These are phyloP conservation scores for Oreotrochilus melanogaster DNA, from an alignment of 2,113 vertebrate genomes.

Conservation along the genomic window DNA sequence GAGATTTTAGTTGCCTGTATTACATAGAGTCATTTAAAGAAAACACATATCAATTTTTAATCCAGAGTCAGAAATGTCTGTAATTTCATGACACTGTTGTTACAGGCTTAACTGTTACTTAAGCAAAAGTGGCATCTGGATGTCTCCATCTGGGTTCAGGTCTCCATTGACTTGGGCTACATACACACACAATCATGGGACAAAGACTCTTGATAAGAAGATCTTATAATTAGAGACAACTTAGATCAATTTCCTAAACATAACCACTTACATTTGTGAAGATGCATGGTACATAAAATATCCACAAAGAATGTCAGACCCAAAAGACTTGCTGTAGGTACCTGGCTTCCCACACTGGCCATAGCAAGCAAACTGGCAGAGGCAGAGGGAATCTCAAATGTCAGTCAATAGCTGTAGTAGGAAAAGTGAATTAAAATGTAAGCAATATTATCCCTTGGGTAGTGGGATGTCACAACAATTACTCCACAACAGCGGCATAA, in stretches of 20 bases:
- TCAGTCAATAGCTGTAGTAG: neutral
- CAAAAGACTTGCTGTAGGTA: neutral
- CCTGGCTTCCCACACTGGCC: neutral
- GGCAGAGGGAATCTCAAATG: neutral
- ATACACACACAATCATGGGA: neutral
- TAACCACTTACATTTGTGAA: neutral
- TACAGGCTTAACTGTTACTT: neutral
- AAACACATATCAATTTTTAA: neutral
- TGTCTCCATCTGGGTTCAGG: neutral
- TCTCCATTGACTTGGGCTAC: neutral
- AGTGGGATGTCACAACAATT: neutral
- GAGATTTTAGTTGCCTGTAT: neutral
- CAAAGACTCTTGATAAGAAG: neutral
- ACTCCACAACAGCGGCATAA: neutral
- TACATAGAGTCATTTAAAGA: neutral
- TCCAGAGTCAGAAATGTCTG: accelerated
- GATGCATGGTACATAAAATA: neutral
- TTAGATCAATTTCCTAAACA: neutral
- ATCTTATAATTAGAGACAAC: neutral
- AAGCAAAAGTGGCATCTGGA: neutral
- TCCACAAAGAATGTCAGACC: neutral
- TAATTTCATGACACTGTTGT: neutral
- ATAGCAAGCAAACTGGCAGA: neutral
- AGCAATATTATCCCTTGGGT: neutral
- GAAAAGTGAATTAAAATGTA: neutral